These are phyloP conservation scores for Prionace glauca DNA, from an alignment of 2,797 vertebrate species.

Conservation along the genomic window DNA sequence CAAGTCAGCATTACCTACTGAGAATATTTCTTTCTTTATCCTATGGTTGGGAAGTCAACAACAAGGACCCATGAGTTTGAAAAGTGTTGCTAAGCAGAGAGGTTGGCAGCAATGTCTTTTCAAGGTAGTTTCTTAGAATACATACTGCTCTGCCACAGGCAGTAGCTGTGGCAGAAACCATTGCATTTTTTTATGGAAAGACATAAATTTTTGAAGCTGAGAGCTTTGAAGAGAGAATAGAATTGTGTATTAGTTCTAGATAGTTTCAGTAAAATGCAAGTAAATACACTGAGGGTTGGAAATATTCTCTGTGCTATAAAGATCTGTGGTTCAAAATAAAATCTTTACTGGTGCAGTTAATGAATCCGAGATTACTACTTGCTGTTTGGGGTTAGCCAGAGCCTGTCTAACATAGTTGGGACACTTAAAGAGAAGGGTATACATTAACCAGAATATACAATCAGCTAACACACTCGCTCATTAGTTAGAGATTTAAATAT, in stretches of 20 bases:
- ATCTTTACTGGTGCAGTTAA: conserved; percentile 18
- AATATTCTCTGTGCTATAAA: background rate
- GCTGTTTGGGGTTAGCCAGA: background rate
- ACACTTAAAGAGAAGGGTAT: background rate
- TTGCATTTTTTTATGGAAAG: background rate
- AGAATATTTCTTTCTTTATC: background rate
- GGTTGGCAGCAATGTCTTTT: background rate
- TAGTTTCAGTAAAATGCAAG: background rate
- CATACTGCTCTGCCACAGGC: background rate
- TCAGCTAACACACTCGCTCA: background rate
- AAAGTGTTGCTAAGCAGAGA: conserved; percentile 6
- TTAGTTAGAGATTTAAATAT: background rate
- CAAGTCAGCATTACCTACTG: background rate
- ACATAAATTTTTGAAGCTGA: background rate
- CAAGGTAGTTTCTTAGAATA: too few species aligned
- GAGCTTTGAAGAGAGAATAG: background rate
- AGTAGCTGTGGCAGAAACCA: background rate
- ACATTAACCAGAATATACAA: background rate
- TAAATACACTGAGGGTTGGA: background rate
- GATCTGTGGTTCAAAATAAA: background rate
- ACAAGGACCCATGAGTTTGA: background rate
- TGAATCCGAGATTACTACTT: background rate
- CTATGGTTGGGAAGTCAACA: background rate
- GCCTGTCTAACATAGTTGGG: background rate
- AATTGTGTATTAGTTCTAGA: background rate